These are phyloP conservation scores for Malurus splendens DNA, from an alignment of 2,797 vertebrate species.

Conservation along the genomic window DNA sequence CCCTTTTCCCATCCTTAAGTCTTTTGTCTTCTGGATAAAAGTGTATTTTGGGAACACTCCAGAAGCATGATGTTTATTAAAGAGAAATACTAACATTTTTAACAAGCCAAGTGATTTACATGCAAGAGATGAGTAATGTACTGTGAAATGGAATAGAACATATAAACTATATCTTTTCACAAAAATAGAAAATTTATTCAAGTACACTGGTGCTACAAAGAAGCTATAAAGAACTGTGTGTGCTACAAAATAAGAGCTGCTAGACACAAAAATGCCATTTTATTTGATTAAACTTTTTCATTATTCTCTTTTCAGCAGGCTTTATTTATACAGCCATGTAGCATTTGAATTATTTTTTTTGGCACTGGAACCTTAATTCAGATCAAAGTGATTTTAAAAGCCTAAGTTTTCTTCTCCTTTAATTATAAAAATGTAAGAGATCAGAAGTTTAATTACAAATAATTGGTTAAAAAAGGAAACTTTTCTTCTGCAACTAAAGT, in stretches of 20 bases:
- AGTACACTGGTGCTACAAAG: slow-evolving; percentile 31
- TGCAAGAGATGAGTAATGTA: slow-evolving; percentile 9
- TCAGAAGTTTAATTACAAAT: slow-evolving; percentile 5
- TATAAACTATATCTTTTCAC: slow-evolving; percentile 10
- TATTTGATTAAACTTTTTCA: slow-evolving; percentile 48
- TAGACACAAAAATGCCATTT: slow-evolving; percentile 49
- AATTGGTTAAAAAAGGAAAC: neutral
- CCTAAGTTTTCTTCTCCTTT: neutral
- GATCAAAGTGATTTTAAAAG: slow-evolving; percentile 24
- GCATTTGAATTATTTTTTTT: slow-evolving; percentile 23
- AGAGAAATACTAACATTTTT: neutral
- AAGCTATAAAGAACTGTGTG: slow-evolving; percentile 43
- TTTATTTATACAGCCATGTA: slow-evolving; percentile 8
- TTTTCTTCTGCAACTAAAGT: neutral
- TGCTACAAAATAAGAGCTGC: slow-evolving; percentile 20
- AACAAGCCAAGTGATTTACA: slow-evolving; percentile 32
- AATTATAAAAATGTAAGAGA: neutral
- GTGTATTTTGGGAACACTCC: neutral
- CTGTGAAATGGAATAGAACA: slow-evolving; percentile 8
- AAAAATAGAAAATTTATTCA: slow-evolving; percentile 43
- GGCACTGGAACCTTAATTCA: slow-evolving; percentile 15
- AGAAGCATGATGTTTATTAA: neutral
- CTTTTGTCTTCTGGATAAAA: neutral
- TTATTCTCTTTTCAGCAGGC: slow-evolving; percentile 28
- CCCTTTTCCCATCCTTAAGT: neutral